Evolutionary conservation across 2,797 vertebrate species (phyloP).

Genomic region (Acestrorhynchus altus): DNA sequence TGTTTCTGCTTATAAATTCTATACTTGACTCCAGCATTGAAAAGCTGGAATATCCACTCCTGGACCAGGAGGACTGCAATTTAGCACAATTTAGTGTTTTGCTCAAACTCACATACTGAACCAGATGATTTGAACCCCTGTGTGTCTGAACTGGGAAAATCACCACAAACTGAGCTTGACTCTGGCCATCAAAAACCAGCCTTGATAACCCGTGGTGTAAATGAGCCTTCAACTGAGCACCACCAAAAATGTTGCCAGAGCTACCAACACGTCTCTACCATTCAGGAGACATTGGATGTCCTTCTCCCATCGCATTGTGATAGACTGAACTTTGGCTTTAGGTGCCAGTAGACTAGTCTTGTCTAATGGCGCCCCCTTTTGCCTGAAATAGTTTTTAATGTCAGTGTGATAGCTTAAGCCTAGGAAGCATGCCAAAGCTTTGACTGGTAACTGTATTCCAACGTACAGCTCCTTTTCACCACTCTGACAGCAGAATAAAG

Average conservation of each 20-base stretch:
- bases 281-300: not conserved
- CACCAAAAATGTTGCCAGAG: not conserved
- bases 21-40: too few relatives aligned
- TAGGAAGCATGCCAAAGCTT: slow-evolving; percentile 14
- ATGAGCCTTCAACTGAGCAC: not conserved
- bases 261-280: not conserved
- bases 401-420: not conserved
- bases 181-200: not conserved
- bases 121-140: not conserved
- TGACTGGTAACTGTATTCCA: not conserved
- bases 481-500: slow-evolving; percentile 2
- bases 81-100: not conserved
- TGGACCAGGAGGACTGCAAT: not conserved
- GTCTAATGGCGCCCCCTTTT: not conserved
- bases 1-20: too few relatives aligned
- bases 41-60: too few relatives aligned
- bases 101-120: not conserved
- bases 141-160: not conserved
- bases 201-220: not conserved
- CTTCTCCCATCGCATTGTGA: not conserved
- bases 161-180: not conserved
- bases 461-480: not conserved
- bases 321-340: not conserved
- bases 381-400: not conserved
- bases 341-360: too few relatives aligned